Conservation (phyloP, 2,113 vertebrate species). For the Cyprinodon brontotheroides region DNA sequence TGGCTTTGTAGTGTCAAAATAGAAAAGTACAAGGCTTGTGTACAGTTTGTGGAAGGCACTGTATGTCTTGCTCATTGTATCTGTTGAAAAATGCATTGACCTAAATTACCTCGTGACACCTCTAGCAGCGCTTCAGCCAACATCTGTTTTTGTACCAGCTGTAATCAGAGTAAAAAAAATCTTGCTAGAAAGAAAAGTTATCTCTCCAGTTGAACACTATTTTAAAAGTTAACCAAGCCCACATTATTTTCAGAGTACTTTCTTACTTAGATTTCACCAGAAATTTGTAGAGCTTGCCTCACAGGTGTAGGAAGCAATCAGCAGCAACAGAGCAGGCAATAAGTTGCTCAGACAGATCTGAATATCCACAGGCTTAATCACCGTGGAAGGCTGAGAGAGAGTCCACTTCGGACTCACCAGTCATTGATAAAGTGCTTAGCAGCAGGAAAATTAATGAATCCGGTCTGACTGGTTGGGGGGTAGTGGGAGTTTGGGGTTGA, state of each 20-base stretch:
- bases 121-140: not conserved
- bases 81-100: slow-evolving; percentile 10
- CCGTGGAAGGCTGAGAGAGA: slow-evolving; percentile 19
- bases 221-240: not conserved
- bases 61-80: not conserved
- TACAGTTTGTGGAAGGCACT: not conserved
- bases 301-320: slow-evolving; percentile 48
- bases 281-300: slow-evolving; percentile 22
- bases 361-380: slow-evolving; percentile 68
- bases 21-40: not conserved
- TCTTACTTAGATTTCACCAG: slow-evolving; percentile 1
- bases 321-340: slow-evolving; percentile 24
- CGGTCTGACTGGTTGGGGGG: slow-evolving; percentile 70
- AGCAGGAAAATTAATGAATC: slow-evolving; percentile 83
- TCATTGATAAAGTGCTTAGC: slow-evolving; percentile 86
- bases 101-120: not conserved
- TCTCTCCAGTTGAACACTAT: not conserved
- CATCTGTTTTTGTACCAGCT: not conserved
- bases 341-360: slow-evolving; percentile 50
- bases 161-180: not conserved
- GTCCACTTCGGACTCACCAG: slow-evolving; percentile 73
- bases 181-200: no score
- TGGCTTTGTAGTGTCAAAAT: not conserved
- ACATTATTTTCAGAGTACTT: not conserved
- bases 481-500: slow-evolving; percentile 25